Base-by-base conservation (phyloP, 2,888 invertebrate species). In the Crioceris asparagi region DNA sequence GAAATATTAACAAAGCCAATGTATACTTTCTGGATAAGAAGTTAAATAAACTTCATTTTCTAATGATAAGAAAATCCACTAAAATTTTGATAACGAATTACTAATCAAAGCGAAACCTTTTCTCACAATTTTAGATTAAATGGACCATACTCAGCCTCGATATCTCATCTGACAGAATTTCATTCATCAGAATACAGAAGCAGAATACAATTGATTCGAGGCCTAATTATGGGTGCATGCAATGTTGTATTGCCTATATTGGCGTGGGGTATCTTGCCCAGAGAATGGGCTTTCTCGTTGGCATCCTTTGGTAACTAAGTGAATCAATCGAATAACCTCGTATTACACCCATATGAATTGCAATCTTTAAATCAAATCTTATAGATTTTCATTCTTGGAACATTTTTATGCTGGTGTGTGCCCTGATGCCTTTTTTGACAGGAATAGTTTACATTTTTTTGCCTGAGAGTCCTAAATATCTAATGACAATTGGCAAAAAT, bases 401-500 rank as follows among this genome's bases (percentile, higher is more conserved):
- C 51, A 48, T 75, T 29, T 79, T 74, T 53, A 63, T 79, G 17
- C 56, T 75, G 34, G 57, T 74, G 1, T 67, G 70, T 59, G 65
- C 75, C 0, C 39, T 83, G 39, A 79, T 84, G 5, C 77, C 79
- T 16, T 55, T 86, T 1, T 46, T 80, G 1, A 74, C 81, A 5
- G 78, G 77, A 0, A 43, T 76, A 23, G 65, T 70, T 0, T 64
- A 76, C 34, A 61, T 74, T 40, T 68, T 71, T 41, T 65, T 79
- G 40, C 82, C 83, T 0, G 85, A 86, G 59, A 84, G 82, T 55
- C 84, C 85, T 3, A 83, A 83, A 60, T 85, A 80, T 60, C 66
- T 83, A 3, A 76, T 84, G 72, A 72, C 77, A 2, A 67, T 75
- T 31, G 78, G 80, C 1, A 65, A 72, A 27, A 75, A 75, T 43